Conservation (phyloP, 2,797 vertebrate species). For the Pogonophryne albipinna region DNA sequence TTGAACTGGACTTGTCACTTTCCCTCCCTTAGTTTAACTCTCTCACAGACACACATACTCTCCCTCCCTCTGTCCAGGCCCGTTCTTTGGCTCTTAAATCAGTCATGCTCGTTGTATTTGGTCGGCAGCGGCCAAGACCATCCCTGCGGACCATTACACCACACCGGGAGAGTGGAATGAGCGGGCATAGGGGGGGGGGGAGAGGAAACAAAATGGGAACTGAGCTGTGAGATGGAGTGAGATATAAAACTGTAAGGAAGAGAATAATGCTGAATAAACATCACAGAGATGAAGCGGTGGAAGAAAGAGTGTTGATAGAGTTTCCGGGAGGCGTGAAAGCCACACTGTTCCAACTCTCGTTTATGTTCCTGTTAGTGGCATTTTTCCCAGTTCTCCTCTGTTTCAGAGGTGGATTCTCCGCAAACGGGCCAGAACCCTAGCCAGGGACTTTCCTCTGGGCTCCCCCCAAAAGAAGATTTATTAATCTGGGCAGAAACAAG, state of each 20-base stretch:
- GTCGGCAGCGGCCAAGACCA: constrained; percentile 65
- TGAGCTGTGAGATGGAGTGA: constrained; percentile 47
- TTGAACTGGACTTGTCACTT: constrained; percentile 17
- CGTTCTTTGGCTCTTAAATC: constrained; percentile 59
- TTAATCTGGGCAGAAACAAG: constrained; percentile 33
- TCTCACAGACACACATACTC: constrained; percentile 21
- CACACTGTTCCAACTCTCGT: constrained; percentile 21
- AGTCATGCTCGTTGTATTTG: constrained; percentile 64
- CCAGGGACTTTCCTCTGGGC: constrained; percentile 74
- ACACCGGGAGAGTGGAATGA: constrained; percentile 41
- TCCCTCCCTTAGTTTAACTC: neutral
- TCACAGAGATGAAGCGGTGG: constrained; percentile 31
- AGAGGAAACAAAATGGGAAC: constrained; percentile 24
- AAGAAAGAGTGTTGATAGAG: constrained; percentile 28
- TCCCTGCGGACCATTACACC: constrained; percentile 68
- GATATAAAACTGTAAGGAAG: constrained; percentile 49
- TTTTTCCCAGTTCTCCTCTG: constrained; percentile 37
- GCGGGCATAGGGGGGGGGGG: constrained; percentile 21
- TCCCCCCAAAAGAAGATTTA: constrained; percentile 41
- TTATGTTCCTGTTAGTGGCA: constrained; percentile 43
- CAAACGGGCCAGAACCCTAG: constrained; percentile 48
- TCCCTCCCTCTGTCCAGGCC: constrained; percentile 38
- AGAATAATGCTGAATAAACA: constrained; percentile 47
- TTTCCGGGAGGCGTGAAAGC: constrained; percentile 22
- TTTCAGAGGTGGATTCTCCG: constrained; percentile 61